A percentile compares a stretch with the other conserved stretches of the same genome.
phyloP scores from a whole-genome alignment of 2,797 vertebrate species.

The Microcaecilia unicolor region DNA sequence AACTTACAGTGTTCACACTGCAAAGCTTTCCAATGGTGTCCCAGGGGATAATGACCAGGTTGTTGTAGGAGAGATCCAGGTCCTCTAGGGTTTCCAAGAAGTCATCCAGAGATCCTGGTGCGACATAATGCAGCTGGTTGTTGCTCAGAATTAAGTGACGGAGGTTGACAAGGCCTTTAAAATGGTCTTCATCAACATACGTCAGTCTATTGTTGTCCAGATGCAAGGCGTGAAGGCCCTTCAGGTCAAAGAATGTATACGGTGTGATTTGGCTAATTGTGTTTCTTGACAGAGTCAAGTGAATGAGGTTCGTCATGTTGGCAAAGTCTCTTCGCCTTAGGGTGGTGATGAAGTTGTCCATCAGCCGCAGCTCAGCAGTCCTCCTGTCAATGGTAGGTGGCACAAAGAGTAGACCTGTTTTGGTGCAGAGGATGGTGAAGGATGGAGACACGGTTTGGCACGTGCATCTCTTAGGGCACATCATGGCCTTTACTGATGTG shows the following conservation, averaged over 20 bases:
- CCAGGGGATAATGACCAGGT: slow-evolving; percentile 79
- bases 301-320: slow-evolving; percentile 87
- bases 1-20: slow-evolving; percentile 77
- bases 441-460: slow-evolving; percentile 85
- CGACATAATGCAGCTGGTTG: slow-evolving; percentile 51
- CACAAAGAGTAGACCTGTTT: slow-evolving; percentile 81
- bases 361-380: slow-evolving; percentile 77
- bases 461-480: slow-evolving; percentile 83
- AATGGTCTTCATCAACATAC: slow-evolving; percentile 66
- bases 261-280: slow-evolving; percentile 81
- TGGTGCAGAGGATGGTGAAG: slow-evolving; percentile 79
- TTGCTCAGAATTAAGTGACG: slow-evolving; percentile 54
- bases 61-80: slow-evolving; percentile 83
- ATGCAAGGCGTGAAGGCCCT: slow-evolving; percentile 78
- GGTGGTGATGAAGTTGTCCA: slow-evolving; percentile 86
- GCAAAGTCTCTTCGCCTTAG: slow-evolving; percentile 78
- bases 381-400: slow-evolving; percentile 80
- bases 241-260: slow-evolving; percentile 74
- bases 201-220: slow-evolving; percentile 81
- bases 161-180: slow-evolving; percentile 76
- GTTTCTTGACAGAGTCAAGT: slow-evolving; percentile 80
- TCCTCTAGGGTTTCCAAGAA: slow-evolving; percentile 80
- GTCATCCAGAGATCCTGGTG: slow-evolving; percentile 59
- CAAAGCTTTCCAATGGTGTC: slow-evolving; percentile 70
- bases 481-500: slow-evolving; percentile 42